Evolutionary conservation across 2,888 invertebrate genomes (phyloP), one percentile per base, ranked within the genome.

Genomic region (Disparrhopalites patrizii): DNA sequence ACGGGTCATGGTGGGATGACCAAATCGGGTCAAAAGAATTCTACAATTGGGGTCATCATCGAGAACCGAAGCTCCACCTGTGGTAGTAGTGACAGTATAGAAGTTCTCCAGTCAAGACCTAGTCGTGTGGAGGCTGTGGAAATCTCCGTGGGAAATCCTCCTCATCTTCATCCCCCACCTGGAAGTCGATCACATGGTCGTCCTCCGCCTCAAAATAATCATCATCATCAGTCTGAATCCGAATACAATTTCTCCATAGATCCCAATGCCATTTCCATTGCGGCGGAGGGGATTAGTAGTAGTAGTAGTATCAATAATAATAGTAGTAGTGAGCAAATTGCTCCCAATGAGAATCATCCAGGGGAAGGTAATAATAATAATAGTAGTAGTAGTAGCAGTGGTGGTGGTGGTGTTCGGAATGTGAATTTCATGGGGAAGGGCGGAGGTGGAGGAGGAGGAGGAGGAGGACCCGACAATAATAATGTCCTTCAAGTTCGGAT

Each of bases 401-500:
- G 25, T 4, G 57, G 38, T 10, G 15, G n/a, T n/a, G 43, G 18
- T 31, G 27, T 5, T 1, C 51, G 54, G 20, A 33, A 31, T 13
- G 62, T 52, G 25, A 62, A 52, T 40, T 52, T 62, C 25, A 36
- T n/a, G 18, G 55, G 55, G 20, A 36, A 36, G 28, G 25, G 65
- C n/a, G 52, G n/a, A 38, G 65, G 52, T 25, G 38, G 25, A 27
- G n/a, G n/a, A n/a, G 55, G 55, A 15, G 28, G 28, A 33, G 25
- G 65, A 18, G 52, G n/a, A 38, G 65, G 52, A 27, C 36, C n/a
- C 28, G 52, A 62, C 40, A 62, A 66, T 57, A 68, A 65, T 57
- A 65, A 61, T 56, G 63, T 60, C 18, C 27, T 60, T 47, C 57
- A 52, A 60, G 63, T 66, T 30, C 54, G 60, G 13, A 61, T 56